Conservation (phyloP, 2,797 vertebrate genomes). For the Philypnodon macrostomus region DNA sequence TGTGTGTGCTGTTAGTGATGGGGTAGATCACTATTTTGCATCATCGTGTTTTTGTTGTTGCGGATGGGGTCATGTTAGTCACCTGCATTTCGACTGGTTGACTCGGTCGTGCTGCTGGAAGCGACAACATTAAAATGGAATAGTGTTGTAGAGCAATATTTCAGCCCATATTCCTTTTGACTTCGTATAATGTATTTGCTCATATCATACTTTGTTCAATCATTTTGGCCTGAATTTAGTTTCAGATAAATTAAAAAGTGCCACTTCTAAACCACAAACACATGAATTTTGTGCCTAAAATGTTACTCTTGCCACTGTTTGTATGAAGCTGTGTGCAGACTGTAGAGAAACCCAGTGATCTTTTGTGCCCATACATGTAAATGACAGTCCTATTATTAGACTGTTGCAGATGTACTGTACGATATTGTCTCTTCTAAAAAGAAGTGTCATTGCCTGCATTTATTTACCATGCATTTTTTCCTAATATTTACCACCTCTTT, state of each 20-base stretch:
- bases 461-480: constrained; percentile 65
- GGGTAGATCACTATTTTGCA: too few species aligned
- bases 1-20: too few species aligned
- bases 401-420: constrained; percentile 62
- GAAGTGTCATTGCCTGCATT: constrained; percentile 58
- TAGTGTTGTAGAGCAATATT: too few species aligned
- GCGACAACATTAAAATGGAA: too few species aligned
- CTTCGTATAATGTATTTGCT: not conserved
- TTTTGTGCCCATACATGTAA: constrained; percentile 48
- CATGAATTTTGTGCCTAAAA: constrained; percentile 24
- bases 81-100: too few species aligned
- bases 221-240: not conserved
- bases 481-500: constrained; percentile 71
- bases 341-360: constrained; percentile 57
- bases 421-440: constrained; percentile 66
- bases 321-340: constrained; percentile 41
- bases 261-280: constrained; percentile 42
- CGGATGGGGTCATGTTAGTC: too few species aligned
- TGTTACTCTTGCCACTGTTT: constrained; percentile 32
- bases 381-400: constrained; percentile 50
- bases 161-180: too few species aligned
- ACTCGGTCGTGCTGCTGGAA: too few species aligned
- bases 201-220: not conserved
- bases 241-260: constrained; percentile 28
- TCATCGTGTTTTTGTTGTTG: too few species aligned